phyloP scores from a whole-genome alignment of 1,140 invertebrate species.

The Carposina sasakii region DNA sequence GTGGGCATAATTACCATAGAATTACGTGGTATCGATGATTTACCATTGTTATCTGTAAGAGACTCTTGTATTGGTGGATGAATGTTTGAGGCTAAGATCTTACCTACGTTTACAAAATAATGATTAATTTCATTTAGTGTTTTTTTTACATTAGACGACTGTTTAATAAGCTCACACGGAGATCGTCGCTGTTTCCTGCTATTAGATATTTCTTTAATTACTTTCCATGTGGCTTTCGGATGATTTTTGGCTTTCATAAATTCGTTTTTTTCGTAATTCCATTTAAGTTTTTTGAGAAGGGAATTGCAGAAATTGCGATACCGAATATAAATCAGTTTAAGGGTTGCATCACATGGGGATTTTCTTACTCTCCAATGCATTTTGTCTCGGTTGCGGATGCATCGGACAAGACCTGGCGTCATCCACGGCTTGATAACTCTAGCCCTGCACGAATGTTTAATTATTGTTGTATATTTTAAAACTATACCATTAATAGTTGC shows the following conservation, averaged over 20 bases:
- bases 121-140: background rate
- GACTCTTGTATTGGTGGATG: background rate
- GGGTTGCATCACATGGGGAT: background rate
- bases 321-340: background rate
- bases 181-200: too few relatives aligned
- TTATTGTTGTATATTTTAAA: too few relatives aligned
- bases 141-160: too few relatives aligned
- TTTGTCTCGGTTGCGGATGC: too few relatives aligned
- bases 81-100: background rate
- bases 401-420: too few relatives aligned
- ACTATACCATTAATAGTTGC: too few relatives aligned
- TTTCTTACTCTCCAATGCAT: too few relatives aligned
- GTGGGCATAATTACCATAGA: background rate
- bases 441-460: too few relatives aligned
- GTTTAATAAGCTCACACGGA: too few relatives aligned
- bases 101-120: background rate
- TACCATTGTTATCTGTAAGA: background rate
- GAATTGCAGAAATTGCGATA: constrained; percentile 8
- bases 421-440: too few relatives aligned
- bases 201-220: background rate
- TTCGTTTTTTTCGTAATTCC: background rate
- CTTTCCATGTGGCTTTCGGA: constrained; percentile 4
- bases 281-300: constrained; percentile 2
- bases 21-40: background rate
- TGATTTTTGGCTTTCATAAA: background rate